Conservation (phyloP, 2,797 vertebrate genomes). For the Chelidonichthys spinosus region DNA sequence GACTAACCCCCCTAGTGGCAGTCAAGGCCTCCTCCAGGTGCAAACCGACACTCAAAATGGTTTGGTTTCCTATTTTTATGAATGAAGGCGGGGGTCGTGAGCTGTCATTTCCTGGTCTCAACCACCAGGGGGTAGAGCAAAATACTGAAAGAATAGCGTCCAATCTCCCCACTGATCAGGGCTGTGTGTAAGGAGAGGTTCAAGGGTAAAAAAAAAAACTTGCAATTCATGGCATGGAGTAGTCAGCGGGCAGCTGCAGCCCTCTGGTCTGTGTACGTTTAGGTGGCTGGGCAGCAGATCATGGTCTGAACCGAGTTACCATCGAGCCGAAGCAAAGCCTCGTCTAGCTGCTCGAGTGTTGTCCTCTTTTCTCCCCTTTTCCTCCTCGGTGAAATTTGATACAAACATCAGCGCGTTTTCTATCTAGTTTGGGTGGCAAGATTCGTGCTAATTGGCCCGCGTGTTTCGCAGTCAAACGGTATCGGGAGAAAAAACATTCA, state of each 20-base stretch:
- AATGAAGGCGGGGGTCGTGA: conserved; percentile 74
- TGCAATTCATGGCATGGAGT: conserved; percentile 64
- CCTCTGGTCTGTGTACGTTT: conserved; percentile 24
- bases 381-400: conserved; percentile 60
- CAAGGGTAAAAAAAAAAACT: conserved; percentile 52
- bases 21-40: not conserved
- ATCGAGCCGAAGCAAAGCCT: conserved; percentile 49
- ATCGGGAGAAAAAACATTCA: conserved; percentile 2
- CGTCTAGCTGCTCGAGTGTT: conserved; percentile 26
- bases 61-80: conserved; percentile 76
- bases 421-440: conserved; percentile 32
- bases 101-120: conserved; percentile 24
- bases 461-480: conserved; percentile 24
- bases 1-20: no score
- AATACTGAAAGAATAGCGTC: conserved; percentile 42
- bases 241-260: conserved; percentile 44
- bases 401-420: conserved; percentile 39
- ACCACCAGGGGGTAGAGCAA: conserved; percentile 75
- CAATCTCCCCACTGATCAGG: conserved; percentile 29
- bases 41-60: conserved; percentile 47
- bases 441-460: conserved; percentile 40
- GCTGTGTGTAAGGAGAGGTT: conserved; percentile 65
- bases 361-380: conserved; percentile 16
- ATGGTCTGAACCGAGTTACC: conserved; percentile 34
- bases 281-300: conserved; percentile 38